A percentile compares a stretch with the other conserved stretches of the same genome.
Conservation (phyloP, 2,113 vertebrate genomes). For the Salvelinus alpinus region DNA sequence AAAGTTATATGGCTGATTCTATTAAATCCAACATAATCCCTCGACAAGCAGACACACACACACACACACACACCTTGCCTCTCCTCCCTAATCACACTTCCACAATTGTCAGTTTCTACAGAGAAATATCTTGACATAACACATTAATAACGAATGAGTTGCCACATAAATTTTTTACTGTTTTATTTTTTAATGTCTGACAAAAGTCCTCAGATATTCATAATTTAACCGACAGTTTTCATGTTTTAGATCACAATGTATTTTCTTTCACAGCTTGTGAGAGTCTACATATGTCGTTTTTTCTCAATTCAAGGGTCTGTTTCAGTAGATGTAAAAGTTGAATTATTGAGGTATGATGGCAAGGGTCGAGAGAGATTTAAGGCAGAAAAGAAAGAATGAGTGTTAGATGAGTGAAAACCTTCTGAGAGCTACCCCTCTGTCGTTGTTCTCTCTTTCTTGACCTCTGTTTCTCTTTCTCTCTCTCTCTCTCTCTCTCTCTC, state of each 20-base stretch:
- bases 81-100: slow-evolving; percentile 30
- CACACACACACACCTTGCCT: neutral
- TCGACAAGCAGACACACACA: neutral
- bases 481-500: slow-evolving; percentile 17
- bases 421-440: neutral
- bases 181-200: slow-evolving; percentile 76
- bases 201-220: slow-evolving; percentile 75
- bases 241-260: slow-evolving; percentile 59
- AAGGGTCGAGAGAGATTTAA: slow-evolving; percentile 30
- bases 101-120: slow-evolving; percentile 58
- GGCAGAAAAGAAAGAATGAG: slow-evolving; percentile 23
- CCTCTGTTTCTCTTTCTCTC: slow-evolving; percentile 14
- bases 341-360: slow-evolving; percentile 41
- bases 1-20: neutral
- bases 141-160: slow-evolving; percentile 69
- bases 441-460: slow-evolving; percentile 5
- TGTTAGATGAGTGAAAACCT: neutral
- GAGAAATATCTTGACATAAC: slow-evolving; percentile 47
- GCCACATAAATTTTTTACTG: slow-evolving; percentile 65
- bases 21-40: neutral
- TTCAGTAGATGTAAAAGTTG: slow-evolving; percentile 40
- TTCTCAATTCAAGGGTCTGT: slow-evolving; percentile 21
- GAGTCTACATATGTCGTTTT: slow-evolving; percentile 27
- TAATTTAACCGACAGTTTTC: slow-evolving; percentile 70
- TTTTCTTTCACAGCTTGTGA: slow-evolving; percentile 43